A percentile compares a stretch with the other conserved stretches of the same genome.
These are phyloP conservation scores for Nematolebias whitei DNA, from an alignment of 2,113 vertebrate genomes.

Conservation along the genomic window DNA sequence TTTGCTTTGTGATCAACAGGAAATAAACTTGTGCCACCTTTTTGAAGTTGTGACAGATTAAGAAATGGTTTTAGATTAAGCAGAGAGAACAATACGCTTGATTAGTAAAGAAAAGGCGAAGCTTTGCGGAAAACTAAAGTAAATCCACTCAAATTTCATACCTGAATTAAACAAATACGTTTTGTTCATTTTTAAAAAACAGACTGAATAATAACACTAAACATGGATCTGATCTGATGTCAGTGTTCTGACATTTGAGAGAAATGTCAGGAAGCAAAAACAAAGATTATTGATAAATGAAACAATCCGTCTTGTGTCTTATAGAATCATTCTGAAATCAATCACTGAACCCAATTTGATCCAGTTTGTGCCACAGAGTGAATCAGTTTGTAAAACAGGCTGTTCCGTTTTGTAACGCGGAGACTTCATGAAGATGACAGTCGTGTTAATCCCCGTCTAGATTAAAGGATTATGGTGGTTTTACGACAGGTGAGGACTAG, in stretches of 20 bases:
- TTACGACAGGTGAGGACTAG: slow-evolving; percentile 18
- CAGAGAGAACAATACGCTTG: not conserved
- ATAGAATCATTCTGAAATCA: not conserved
- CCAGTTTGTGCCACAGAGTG: too few species aligned
- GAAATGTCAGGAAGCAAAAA: slow-evolving; percentile 30
- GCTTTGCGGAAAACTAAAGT: too few species aligned
- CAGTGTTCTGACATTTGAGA: slow-evolving; percentile 35
- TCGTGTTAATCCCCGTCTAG: slow-evolving; percentile 2
- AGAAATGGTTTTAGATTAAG: not conserved
- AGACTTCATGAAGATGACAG: not conserved
- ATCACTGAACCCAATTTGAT: too few species aligned
- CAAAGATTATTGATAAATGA: slow-evolving; percentile 23
- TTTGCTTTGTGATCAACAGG: too few species aligned
- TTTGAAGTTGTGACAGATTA: too few species aligned
- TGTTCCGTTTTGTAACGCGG: not conserved
- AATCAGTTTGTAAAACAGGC: not conserved
- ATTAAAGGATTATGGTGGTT: not conserved
- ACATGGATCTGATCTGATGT: slow-evolving; percentile 12
- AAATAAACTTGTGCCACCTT: too few species aligned
- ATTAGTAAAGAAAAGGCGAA: too few species aligned
- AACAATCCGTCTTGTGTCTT: not conserved
- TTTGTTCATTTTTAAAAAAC: too few species aligned
- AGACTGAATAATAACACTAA: too few species aligned
- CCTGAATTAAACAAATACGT: too few species aligned
- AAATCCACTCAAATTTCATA: too few species aligned